phyloP scores from a whole-genome alignment of 1,140 invertebrate genomes.

The Drosophila ogumai region DNA sequence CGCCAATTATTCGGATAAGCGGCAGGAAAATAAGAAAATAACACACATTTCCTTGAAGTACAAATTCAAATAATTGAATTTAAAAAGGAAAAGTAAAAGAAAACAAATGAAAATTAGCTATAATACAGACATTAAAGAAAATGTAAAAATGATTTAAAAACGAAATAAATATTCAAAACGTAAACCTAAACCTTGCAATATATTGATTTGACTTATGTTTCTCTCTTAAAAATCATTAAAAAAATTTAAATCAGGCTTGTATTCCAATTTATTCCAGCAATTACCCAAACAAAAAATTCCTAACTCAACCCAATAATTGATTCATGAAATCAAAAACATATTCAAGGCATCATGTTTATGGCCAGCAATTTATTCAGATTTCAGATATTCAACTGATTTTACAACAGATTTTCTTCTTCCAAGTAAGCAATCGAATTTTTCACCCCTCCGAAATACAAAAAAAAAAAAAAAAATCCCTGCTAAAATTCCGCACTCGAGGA shows the following conservation, averaged over 20 bases:
- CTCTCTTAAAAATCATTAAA: background rate
- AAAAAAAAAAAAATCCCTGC: background rate
- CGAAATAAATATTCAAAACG: background rate
- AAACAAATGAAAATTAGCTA: background rate
- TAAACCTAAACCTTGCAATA: too few relatives aligned
- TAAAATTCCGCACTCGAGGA: constrained; percentile 21
- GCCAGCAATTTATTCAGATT: constrained; percentile 22
- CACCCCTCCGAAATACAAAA: background rate
- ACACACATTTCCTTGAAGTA: background rate
- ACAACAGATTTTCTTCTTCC: background rate
- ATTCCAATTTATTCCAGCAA: background rate
- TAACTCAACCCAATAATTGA: background rate
- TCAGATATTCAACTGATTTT: constrained; percentile 23
- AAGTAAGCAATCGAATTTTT: constrained; percentile 23
- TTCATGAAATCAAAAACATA: constrained; percentile 24
- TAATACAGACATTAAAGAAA: background rate
- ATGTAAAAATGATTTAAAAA: background rate
- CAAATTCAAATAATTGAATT: background rate
- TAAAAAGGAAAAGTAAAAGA: background rate
- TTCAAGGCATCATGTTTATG: constrained; percentile 11
- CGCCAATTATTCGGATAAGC: constrained; percentile 38
- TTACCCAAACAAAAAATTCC: background rate
- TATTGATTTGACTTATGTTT: background rate
- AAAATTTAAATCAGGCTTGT: too few relatives aligned
- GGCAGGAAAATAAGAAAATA: constrained; percentile 6